Base-by-base conservation (phyloP, 2,797 vertebrate genomes). In the Gobio occitaniae region DNA sequence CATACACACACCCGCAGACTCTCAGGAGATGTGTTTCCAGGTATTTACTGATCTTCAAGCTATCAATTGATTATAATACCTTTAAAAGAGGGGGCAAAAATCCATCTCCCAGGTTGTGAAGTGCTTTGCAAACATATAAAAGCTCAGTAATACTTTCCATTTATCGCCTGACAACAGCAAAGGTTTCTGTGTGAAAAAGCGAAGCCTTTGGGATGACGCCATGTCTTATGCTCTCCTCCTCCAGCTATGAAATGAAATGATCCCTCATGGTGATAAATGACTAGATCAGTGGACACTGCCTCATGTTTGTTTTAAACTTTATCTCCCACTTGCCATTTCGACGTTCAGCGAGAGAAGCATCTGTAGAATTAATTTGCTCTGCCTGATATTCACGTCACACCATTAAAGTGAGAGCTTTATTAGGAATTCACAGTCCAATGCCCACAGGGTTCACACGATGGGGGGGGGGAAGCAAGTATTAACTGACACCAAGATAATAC, bases 261-360 rank as follows among this genome's bases (percentile, higher is more conserved):
- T 93, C 89, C 90, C 90, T 92, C 78, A 82, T 77, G 87, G 87
- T 93, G 92, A 94, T 93, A 90, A 92, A 94, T 90, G 89, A 87
- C 86, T 86, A 89, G 90, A 90, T 89, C 78, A 87, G 87, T 78
- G 80, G 77, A 83, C 68, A 83, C 77, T 88, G 89, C 87, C 90
- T 92, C 89, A 89, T 87, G 82, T 70, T 86, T 89, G 88, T 90
- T 90, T 89, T 87, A 86, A 86, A 76, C 88, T 91, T 91, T 89
- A 91, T 91, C 86, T 91, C 86, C 86, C 77, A 85, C 89, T 90
- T 91, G 29, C 87, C 88, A 91, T 89, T 82, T 59, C 61, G 65
- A 76, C 69, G 83, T 78, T 84, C 36, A 66, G 87, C 86, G 83
- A 90, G 72, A 88, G 29, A 79, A 87, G 88, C 87, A 16, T 75